Base-by-base conservation (phyloP, 1,140 invertebrate genomes). In the Acromyrmex echinatior region DNA sequence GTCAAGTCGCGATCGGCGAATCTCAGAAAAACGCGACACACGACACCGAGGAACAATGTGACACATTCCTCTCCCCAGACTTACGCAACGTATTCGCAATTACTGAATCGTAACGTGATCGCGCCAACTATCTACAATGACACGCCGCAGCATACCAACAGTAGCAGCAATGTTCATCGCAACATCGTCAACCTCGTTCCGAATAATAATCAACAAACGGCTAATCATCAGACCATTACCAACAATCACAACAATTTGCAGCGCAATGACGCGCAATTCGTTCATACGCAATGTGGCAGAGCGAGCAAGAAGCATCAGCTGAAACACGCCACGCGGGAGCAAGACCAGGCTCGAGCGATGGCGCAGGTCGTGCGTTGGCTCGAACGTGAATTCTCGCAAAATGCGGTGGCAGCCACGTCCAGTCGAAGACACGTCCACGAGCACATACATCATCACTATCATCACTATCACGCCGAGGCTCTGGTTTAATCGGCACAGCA, bases 391-490 rank as follows among this genome's bases (percentile, higher is more conserved):
- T 95, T 96, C 88, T 94, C 95, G 80, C 92, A 96, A 86, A 95
- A 94, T 84, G 90, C 92, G 56, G 92, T 92, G 7, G 94, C 93
- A 3, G 89, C 90, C 2, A 92, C 91, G 10, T 87, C 92, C 6
- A 93, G 92, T 62, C 91, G 94, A 1, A 92, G 93, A 92, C 97
- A 98, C 93, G 97, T 98, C 80, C 97, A 98, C 92, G 97, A 98
- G 93, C 97, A 98, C 90, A 97, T 98, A 90, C 97, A 98, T 93
- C 97, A 98, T 94, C 97, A 98, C 92, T 98, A 98, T 94, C 97
- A 98, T 95, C 97, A 98, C 95, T 98, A 97, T 93, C 95, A 96
- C 31, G 90, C 93, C 14, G 94, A 95, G 58, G 93, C 93, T 74
- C 88, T 95, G 7, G 94, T 95, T 56, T 95, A 88, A 94, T 84